Percentiles rank a stretch among this genome's conserved stretches.
These are phyloP conservation scores for Zalophus californianus DNA, from an alignment of 2,797 vertebrate species.

Conservation along the genomic window DNA sequence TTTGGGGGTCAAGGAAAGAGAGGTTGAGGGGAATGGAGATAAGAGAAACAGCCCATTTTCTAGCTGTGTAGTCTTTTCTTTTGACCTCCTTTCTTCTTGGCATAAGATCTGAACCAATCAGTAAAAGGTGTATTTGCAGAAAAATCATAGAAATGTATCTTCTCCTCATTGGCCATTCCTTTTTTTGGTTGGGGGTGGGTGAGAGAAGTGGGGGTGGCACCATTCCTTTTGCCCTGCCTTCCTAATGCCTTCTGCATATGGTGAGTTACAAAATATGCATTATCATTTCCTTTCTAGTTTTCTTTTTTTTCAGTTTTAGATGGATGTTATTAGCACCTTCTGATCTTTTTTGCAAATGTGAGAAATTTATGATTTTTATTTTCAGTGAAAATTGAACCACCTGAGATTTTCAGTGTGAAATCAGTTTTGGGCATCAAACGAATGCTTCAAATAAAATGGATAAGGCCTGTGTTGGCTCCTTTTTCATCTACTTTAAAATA, in stretches of 20 bases:
- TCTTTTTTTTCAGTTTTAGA: background rate
- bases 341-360: background rate
- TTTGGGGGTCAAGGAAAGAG: background rate
- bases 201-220: no score
- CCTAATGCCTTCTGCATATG: background rate
- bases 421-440: constrained; percentile 71
- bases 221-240: background rate
- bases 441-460: constrained; percentile 84
- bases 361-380: constrained; percentile 71
- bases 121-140: background rate
- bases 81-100: background rate
- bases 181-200: background rate
- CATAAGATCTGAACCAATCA: background rate
- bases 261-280: background rate
- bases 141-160: background rate
- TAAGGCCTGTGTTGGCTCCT: constrained; percentile 31
- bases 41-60: background rate
- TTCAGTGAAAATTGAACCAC: constrained; percentile 87
- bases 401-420: constrained; percentile 82
- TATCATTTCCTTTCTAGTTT: background rate
- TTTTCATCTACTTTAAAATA: background rate
- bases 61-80: background rate
- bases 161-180: background rate
- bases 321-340: background rate
- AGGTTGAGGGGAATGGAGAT: background rate